These are phyloP conservation scores for Teleogryllus occipitalis DNA, from an alignment of 1,140 invertebrate genomes.

Conservation along the genomic window DNA sequence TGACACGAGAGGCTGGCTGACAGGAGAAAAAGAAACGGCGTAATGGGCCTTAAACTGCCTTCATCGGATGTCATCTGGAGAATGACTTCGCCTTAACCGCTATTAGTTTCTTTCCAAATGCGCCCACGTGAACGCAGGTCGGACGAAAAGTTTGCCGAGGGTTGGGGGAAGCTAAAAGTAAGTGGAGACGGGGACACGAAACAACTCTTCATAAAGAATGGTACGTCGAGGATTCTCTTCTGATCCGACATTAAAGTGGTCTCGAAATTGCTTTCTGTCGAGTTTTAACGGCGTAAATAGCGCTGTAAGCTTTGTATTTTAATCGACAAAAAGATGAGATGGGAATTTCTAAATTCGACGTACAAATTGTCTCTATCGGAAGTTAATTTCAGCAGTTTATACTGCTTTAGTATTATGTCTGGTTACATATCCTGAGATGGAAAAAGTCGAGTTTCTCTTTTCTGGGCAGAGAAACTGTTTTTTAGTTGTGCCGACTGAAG, in stretches of 20 bases:
- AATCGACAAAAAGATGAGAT: neutral
- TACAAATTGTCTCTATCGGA: neutral
- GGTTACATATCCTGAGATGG: too few species aligned
- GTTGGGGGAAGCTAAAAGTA: neutral
- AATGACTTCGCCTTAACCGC: constrained; percentile 3
- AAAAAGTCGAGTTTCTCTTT: too few species aligned
- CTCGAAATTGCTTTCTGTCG: neutral
- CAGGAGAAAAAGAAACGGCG: neutral
- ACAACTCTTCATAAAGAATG: neutral
- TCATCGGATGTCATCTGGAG: constrained; percentile 3
- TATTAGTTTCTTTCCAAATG: constrained; percentile 2
- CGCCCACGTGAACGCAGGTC: neutral
- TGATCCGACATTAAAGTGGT: neutral
- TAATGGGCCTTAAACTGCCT: constrained; percentile 3
- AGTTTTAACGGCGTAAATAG: neutral
- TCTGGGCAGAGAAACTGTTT: too few species aligned
- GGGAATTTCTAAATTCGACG: neutral
- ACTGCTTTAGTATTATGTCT: too few species aligned
- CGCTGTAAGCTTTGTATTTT: neutral
- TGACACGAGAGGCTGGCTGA: neutral
- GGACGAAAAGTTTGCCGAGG: neutral
- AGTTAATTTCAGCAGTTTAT: neutral
- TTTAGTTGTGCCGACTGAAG: too few species aligned
- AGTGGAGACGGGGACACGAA: neutral
- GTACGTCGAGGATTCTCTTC: neutral